phyloP scores from a whole-genome alignment of 2,888 invertebrate species.

The Xanthia togata region DNA sequence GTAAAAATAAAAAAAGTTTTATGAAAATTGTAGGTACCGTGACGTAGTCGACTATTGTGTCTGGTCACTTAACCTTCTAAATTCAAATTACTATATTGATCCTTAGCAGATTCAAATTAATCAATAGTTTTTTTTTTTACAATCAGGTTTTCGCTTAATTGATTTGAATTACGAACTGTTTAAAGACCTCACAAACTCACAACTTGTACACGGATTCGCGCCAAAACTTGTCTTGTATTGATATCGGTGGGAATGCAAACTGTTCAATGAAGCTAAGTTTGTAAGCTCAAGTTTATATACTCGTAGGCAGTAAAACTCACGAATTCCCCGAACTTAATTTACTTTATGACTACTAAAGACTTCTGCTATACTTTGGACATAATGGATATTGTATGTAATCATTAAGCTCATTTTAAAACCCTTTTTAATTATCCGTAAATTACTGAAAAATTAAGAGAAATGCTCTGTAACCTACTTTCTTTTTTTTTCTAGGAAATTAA shows the following conservation, averaged over 20 bases:
- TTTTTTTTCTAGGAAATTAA: background rate
- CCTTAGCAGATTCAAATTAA: background rate
- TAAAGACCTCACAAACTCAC: background rate
- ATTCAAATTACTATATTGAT: constrained; percentile 1
- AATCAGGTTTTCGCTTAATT: constrained; percentile 1
- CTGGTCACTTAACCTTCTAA: constrained; percentile 5
- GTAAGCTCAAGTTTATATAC: constrained; percentile 39
- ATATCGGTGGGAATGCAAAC: constrained; percentile 13
- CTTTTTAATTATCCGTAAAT: background rate
- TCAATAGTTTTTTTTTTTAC: background rate
- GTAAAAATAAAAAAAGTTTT: no score
- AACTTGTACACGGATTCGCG: background rate
- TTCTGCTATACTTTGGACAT: background rate
- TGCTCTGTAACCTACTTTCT: constrained; percentile 5
- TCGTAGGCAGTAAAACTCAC: constrained; percentile 18
- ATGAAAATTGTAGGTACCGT: background rate
- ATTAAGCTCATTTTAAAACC: background rate
- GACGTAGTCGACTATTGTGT: background rate
- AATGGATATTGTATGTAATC: background rate
- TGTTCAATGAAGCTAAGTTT: constrained; percentile 25
- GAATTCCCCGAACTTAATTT: constrained; percentile 25
- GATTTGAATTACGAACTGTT: constrained; percentile 11
- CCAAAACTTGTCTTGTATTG: constrained; percentile 11
- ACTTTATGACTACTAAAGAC: background rate
- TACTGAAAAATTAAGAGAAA: background rate